A percentile compares a stretch with the other conserved stretches of the same genome.
phyloP scores from a whole-genome alignment of 1,140 invertebrate genomes.

The Tribolium madens region DNA sequence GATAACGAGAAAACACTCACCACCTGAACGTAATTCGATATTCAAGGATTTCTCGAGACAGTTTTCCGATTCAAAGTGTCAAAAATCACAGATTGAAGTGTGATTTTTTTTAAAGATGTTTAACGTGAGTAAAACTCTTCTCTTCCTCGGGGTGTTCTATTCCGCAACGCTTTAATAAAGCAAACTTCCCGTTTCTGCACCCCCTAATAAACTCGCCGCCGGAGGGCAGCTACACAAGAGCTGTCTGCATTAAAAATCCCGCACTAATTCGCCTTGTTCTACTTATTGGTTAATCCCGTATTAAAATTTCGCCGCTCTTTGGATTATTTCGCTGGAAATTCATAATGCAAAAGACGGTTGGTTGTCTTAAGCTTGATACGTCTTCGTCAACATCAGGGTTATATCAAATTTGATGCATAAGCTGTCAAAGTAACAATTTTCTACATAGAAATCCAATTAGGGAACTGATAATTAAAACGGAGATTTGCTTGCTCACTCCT shows the following conservation, averaged over 20 bases:
- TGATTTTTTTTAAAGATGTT: slow-evolving; percentile 20
- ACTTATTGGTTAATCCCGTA: slow-evolving; percentile 25
- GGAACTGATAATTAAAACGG: slow-evolving; percentile 35
- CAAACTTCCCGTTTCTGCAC: slow-evolving; percentile 15
- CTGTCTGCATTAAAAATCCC: slow-evolving; percentile 9
- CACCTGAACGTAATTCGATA: slow-evolving; percentile 34
- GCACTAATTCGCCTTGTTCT: slow-evolving; percentile 16
- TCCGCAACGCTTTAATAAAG: slow-evolving; percentile 30
- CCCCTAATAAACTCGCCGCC: slow-evolving; percentile 2
- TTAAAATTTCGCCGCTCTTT: slow-evolving; percentile 24
- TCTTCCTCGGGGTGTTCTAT: slow-evolving; percentile 7
- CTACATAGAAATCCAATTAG: slow-evolving; percentile 31
- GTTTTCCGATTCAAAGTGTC: too few species aligned
- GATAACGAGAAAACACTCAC: slow-evolving; percentile 43
- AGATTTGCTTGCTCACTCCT: slow-evolving; percentile 23
- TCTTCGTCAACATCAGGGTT: slow-evolving; percentile 23
- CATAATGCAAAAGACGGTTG: too few species aligned
- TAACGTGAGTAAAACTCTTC: slow-evolving; percentile 20
- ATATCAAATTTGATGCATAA: slow-evolving; percentile 30
- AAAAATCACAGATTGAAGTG: too few species aligned
- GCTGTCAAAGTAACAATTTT: slow-evolving; percentile 34
- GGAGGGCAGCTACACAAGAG: neutral
- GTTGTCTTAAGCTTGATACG: neutral
- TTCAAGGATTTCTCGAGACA: slow-evolving; percentile 17
- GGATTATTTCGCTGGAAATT: neutral